A percentile compares a stretch with the other conserved stretches of the same genome.
Conservation (phyloP, 2,888 invertebrate species). For the Hypselothyrea guttata region DNA sequence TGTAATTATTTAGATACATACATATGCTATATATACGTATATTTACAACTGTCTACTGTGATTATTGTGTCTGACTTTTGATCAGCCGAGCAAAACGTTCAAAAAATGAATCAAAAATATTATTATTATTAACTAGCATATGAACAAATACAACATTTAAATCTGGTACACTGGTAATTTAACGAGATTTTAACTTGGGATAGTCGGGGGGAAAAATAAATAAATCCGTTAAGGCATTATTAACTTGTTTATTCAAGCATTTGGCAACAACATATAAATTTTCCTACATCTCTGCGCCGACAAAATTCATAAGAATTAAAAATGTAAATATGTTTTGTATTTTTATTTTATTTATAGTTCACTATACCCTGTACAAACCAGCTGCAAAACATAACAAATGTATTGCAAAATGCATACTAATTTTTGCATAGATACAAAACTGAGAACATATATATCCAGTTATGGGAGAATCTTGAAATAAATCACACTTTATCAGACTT, state of each 20-base stretch:
- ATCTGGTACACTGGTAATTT: slow-evolving; percentile 22
- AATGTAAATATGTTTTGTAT: slow-evolving; percentile 50
- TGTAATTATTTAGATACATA: slow-evolving; percentile 12
- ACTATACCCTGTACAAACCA: slow-evolving; percentile 12
- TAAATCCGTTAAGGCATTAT: slow-evolving; percentile 10
- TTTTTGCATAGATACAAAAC: too few species aligned
- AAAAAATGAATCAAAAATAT: too few species aligned
- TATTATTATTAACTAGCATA: slow-evolving; percentile 19
- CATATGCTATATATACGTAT: neutral
- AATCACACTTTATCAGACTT: too few species aligned
- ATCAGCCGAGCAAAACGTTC: slow-evolving; percentile 11
- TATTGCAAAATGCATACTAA: too few species aligned
- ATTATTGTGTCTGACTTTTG: neutral
- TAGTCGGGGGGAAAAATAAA: slow-evolving; percentile 7
- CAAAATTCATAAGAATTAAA: slow-evolving; percentile 40
- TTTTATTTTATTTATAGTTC: slow-evolving; percentile 53
- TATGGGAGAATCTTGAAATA: too few species aligned
- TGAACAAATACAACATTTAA: slow-evolving; percentile 13
- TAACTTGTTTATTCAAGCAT: slow-evolving; percentile 23
- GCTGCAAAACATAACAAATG: too few species aligned
- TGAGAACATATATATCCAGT: too few species aligned
- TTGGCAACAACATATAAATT: slow-evolving; percentile 2
- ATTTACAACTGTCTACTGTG: neutral
- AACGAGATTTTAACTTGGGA: slow-evolving; percentile 3
- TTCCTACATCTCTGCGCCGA: slow-evolving; percentile 8